Evolutionary conservation across 2,113 vertebrate genomes (phyloP).

Genomic region (Plecturocebus donacophilus): DNA sequence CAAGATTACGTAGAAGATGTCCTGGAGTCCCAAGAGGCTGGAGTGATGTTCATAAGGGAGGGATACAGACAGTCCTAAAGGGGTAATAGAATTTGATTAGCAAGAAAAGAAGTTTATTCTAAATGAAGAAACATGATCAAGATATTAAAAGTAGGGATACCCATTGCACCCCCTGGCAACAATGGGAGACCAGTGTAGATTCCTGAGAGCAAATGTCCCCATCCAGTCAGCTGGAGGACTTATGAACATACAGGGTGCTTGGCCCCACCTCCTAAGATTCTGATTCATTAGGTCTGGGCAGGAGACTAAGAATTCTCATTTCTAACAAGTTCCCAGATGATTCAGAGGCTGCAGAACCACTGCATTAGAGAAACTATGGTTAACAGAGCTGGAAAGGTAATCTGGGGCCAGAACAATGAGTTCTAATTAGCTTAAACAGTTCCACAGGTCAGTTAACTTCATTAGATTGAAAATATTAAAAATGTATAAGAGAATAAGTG

Average conservation of each 20-base stretch:
- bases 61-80: neutral
- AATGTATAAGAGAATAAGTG: neutral
- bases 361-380: neutral
- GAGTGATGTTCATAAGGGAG: neutral
- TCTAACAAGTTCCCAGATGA: neutral
- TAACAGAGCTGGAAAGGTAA: neutral
- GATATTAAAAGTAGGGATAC: neutral
- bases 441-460: neutral
- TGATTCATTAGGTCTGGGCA: neutral
- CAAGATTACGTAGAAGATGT: neutral
- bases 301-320: neutral
- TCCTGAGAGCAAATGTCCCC: neutral
- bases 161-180: neutral
- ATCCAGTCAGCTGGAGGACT: neutral
- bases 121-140: neutral
- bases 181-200: neutral
- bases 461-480: neutral
- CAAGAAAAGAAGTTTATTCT: neutral
- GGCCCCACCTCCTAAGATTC: neutral
- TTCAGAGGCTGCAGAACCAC: neutral
- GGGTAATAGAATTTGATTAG: neutral
- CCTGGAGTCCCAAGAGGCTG: neutral
- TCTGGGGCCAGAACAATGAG: neutral
- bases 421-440: neutral
- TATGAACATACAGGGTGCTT: neutral